A percentile compares a stretch with the other conserved stretches of the same genome.
These are phyloP conservation scores for Myotis planiceps DNA, from an alignment of 2,797 vertebrate genomes.

Conservation along the genomic window DNA sequence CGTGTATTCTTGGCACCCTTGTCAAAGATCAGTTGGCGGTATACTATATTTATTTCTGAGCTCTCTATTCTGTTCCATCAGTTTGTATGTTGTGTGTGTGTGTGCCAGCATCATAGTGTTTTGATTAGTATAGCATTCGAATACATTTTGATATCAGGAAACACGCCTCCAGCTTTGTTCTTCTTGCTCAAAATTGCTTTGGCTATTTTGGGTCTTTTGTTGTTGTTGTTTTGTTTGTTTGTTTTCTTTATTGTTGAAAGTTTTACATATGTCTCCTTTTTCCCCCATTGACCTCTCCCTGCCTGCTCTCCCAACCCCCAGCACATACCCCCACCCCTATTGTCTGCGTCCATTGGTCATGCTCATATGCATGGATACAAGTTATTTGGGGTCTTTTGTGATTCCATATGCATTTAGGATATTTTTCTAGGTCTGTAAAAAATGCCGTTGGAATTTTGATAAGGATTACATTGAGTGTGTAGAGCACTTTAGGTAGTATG, in stretches of 20 bases:
- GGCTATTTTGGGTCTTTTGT: neutral
- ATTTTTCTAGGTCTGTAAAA: neutral
- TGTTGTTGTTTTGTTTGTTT: no score
- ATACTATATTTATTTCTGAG: neutral
- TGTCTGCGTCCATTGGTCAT: no score
- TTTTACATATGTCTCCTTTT: no score
- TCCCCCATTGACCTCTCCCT: no score
- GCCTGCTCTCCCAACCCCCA: no score
- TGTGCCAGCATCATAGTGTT: neutral
- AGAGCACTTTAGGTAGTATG: neutral
- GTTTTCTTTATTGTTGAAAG: no score
- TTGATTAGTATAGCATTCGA: neutral
- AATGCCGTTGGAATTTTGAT: neutral
- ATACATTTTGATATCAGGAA: neutral
- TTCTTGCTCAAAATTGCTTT: neutral
- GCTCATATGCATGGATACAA: no score
- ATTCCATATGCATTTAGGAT: neutral
- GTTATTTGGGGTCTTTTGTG: neutral
- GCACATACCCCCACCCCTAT: no score
- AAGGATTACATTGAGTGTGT: neutral
- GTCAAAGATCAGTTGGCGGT: neutral
- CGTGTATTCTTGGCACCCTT: neutral
- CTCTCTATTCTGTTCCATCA: neutral
- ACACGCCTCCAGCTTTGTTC: neutral
- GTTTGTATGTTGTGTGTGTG: neutral